A percentile compares a stretch with the other conserved stretches of the same genome.
These are phyloP conservation scores for Acipenser oxyrinchus DNA, from an alignment of 2,797 vertebrate genomes.

Conservation along the genomic window DNA sequence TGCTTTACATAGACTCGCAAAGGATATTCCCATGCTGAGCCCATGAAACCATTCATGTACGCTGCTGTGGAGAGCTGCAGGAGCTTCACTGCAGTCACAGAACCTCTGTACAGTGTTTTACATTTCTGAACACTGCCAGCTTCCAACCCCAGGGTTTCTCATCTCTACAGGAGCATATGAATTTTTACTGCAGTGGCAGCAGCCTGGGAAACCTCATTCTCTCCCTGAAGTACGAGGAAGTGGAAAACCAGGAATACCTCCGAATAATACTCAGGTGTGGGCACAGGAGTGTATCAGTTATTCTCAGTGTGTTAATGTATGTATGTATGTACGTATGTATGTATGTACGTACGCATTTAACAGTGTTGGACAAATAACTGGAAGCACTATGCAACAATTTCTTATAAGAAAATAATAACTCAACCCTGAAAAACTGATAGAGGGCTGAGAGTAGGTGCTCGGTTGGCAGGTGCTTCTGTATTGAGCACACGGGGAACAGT, in stretches of 20 bases:
- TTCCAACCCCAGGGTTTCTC: neutral
- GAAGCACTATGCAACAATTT: too few relatives aligned
- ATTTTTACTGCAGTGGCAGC: constrained; percentile 90
- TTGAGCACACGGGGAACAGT: too few relatives aligned
- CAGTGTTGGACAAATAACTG: neutral
- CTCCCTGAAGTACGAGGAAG: constrained; percentile 89
- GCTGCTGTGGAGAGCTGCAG: too few relatives aligned
- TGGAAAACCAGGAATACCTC: constrained; percentile 81
- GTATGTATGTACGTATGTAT: neutral
- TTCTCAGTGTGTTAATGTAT: neutral
- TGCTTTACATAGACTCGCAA: too few relatives aligned
- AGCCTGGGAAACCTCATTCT: constrained; percentile 91
- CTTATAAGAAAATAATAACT: too few relatives aligned
- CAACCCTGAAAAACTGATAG: too few relatives aligned
- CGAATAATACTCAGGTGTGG: constrained; percentile 90
- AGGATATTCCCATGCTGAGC: too few relatives aligned
- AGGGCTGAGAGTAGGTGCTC: too few relatives aligned
- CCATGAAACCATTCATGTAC: too few relatives aligned
- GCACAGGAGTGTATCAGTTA: neutral
- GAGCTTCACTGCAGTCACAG: too few relatives aligned
- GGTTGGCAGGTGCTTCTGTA: too few relatives aligned
- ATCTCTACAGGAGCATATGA: constrained; percentile 84
- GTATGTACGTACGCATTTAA: neutral
- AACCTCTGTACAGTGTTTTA: neutral
- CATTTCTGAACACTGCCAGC: neutral